phyloP scores from a whole-genome alignment of 2,888 invertebrate species.

The Melinaea menophilus region DNA sequence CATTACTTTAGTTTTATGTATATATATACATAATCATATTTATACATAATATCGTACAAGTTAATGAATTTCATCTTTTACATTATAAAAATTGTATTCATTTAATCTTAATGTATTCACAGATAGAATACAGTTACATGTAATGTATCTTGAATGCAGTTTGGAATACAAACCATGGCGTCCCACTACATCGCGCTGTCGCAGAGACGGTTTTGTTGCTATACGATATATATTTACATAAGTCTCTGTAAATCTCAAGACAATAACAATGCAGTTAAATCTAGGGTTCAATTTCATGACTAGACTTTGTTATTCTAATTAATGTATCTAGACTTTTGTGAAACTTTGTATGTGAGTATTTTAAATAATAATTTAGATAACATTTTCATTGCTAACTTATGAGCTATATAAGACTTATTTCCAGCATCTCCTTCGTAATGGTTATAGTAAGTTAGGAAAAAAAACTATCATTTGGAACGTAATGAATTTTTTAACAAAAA shows the following conservation, averaged over 20 bases:
- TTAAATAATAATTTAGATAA: too few relatives aligned
- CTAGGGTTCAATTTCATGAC: not conserved
- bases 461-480: too few relatives aligned
- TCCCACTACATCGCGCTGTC: conserved; percentile 41
- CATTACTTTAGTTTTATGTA: conserved; percentile 9
- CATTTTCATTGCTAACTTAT: too few relatives aligned
- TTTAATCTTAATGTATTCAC: not conserved
- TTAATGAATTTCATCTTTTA: too few relatives aligned
- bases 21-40: not conserved
- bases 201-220: conserved; percentile 45
- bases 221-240: conserved; percentile 38
- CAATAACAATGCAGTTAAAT: conserved; percentile 15
- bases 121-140: conserved; percentile 15
- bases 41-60: too few relatives aligned
- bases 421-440: too few relatives aligned
- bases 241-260: conserved; percentile 21
- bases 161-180: conserved; percentile 46
- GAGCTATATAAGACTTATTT: too few relatives aligned
- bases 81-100: too few relatives aligned
- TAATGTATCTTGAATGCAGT: conserved; percentile 35
- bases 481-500: too few relatives aligned
- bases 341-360: too few relatives aligned
- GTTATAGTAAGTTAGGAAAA: too few relatives aligned
- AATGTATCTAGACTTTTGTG: too few relatives aligned
- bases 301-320: not conserved